Evolutionary conservation across 2,888 invertebrate species (phyloP).

Genomic region (Drosophila gaucha): DNA sequence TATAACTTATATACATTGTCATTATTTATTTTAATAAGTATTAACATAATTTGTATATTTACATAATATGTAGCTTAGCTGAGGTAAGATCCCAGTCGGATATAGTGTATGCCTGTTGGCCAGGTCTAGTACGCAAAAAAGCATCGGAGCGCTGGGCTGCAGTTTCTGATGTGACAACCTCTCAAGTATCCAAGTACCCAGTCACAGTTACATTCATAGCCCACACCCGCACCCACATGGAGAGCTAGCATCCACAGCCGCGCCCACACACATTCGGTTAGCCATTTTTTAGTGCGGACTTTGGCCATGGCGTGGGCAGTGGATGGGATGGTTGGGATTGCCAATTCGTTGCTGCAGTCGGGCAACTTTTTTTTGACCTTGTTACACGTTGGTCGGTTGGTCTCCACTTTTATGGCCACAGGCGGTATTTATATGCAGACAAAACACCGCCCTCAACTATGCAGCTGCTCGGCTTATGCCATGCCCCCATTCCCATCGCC

Average conservation of each 20-base stretch:
- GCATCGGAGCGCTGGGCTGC: constrained; percentile 15
- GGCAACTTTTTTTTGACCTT: constrained; percentile 52
- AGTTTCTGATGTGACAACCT: constrained; percentile 49
- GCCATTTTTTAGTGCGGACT: constrained; percentile 73
- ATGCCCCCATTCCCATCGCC: background rate
- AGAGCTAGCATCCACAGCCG: constrained; percentile 59
- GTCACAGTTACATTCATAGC: constrained; percentile 19
- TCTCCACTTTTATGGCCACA: constrained; percentile 84
- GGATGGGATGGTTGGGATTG: constrained; percentile 25
- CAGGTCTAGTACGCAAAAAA: constrained; percentile 26
- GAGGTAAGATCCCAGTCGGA: no score
- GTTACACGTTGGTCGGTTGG: constrained; percentile 81
- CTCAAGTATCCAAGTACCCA: constrained; percentile 30
- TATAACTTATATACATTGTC: no score
- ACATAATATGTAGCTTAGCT: no score
- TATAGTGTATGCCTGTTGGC: constrained; percentile 27
- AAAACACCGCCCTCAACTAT: constrained; percentile 58
- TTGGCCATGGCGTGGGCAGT: constrained; percentile 4
- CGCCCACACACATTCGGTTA: constrained; percentile 78
- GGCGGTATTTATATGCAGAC: constrained; percentile 84
- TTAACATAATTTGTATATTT: no score
- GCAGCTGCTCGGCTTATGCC: constrained; percentile 16
- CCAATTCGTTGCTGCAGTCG: constrained; percentile 49
- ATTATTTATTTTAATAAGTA: no score
- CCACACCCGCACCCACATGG: background rate